A percentile compares a stretch with the other conserved stretches of the same genome.
These are phyloP conservation scores for Oncorhynchus gorbuscha DNA, from an alignment of 2,113 vertebrate genomes.

Conservation along the genomic window DNA sequence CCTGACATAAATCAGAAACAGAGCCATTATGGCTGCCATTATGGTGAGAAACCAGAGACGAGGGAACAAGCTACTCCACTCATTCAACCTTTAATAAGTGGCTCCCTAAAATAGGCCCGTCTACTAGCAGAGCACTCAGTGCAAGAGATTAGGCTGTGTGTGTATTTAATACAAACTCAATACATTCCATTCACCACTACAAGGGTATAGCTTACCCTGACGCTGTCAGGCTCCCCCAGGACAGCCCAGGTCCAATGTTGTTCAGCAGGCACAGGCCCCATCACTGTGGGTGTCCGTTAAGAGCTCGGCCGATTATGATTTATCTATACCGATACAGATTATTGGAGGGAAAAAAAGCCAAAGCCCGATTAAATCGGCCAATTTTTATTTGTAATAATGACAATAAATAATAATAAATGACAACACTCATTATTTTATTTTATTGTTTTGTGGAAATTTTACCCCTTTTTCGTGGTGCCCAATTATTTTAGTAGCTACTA, in stretches of 20 bases:
- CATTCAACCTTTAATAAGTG: slow-evolving; percentile 34
- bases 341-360: no score
- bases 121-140: slow-evolving; percentile 17
- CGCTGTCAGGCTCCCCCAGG: background rate
- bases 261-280: background rate
- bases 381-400: no score
- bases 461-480: no score
- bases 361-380: no score
- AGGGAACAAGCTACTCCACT: slow-evolving; percentile 25
- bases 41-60: slow-evolving; percentile 46
- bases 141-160: slow-evolving; percentile 8
- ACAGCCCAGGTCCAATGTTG: background rate
- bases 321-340: no score
- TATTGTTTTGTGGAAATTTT: no score
- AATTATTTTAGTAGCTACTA: no score
- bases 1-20: slow-evolving; percentile 58
- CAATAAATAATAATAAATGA: no score
- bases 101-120: slow-evolving; percentile 11
- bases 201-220: background rate
- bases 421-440: no score
- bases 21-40: slow-evolving; percentile 55
- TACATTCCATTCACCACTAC: slow-evolving; percentile 10
- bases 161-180: background rate
- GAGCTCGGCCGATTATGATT: no score
- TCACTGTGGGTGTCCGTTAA: background rate